Base-by-base conservation (phyloP, 2,113 vertebrate species). In the Labeo catla region DNA sequence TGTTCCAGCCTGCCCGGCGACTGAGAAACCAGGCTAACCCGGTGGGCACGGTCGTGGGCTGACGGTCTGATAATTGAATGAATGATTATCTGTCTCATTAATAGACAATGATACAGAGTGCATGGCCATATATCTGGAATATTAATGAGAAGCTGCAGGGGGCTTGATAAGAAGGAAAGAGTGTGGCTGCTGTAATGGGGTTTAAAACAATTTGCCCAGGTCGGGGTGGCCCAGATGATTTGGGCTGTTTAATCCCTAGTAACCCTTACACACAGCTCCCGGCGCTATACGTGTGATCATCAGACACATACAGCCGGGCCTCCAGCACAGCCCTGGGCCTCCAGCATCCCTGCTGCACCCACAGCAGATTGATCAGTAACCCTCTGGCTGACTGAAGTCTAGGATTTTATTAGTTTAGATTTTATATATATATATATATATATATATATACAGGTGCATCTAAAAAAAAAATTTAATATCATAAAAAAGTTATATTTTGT, bases 111-210 rank as follows among this genome's bases (percentile, higher is more conserved):
- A 98, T 95, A 97, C 96, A 96, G 96, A 94, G 95, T 95, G 96
- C 93, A 93, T 93, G 94, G 95, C 96, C 95, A 94, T 96, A 96
- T 94, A 95, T 96, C 95, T 94, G 92, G 97, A 98, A 99, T 99
- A 99, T 98, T 99, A 98, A 99, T 98, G 97, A 99, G 96, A 94
- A 95, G 97, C 98, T 99, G 98, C 95, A 93, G 93, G 91, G 92
- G 95, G 95, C 84, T 91, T 97, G 98, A 99, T 99, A 99, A 99
- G 97, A 91, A 91, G 90, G 89, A 93, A 90, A 89, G 95, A 95
- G 94, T 94, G 95, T 93, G 92, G 92, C 94, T 88, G 90, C 91
- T 91, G 91, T 93, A 94, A 93, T 94, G 93, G 93, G 94, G 94
- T 93, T 95, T 95, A 94, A 94, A 94, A 95, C 93, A 94, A 95